Percentiles rank a stretch among this genome's conserved stretches.
phyloP scores from a whole-genome alignment of 2,888 invertebrate genomes.

The Synanthedon tipuliformis region DNA sequence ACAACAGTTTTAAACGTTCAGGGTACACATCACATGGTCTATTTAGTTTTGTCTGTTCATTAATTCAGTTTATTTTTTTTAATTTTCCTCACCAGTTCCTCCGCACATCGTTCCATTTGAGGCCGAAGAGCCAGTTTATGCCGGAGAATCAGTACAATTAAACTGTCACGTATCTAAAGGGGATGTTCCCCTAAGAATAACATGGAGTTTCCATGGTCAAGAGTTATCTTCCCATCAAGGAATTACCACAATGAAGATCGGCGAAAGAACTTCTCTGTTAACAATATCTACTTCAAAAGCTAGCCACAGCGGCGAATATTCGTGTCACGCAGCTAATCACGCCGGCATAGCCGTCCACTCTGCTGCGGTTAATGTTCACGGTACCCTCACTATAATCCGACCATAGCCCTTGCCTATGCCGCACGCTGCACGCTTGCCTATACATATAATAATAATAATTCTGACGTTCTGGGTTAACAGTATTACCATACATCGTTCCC shows the following conservation, averaged over 20 bases:
- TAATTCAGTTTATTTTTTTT: constrained; percentile 23
- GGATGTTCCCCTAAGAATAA: constrained; percentile 77
- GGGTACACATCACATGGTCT: constrained; percentile 63
- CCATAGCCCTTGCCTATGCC: constrained; percentile 34
- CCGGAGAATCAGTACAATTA: constrained; percentile 74
- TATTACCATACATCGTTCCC: constrained; percentile 75
- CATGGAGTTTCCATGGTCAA: constrained; percentile 79
- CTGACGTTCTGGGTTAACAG: constrained; percentile 68
- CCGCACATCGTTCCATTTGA: constrained; percentile 74
- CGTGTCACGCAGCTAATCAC: constrained; percentile 75
- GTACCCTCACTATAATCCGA: constrained; percentile 48
- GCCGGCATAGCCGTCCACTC: constrained; percentile 75
- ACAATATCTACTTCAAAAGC: constrained; percentile 74
- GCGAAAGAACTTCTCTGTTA: constrained; percentile 74
- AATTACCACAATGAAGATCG: constrained; percentile 70
- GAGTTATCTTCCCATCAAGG: constrained; percentile 66
- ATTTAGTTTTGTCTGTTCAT: constrained; percentile 25
- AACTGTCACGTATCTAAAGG: constrained; percentile 75
- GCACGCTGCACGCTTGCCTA: constrained; percentile 65
- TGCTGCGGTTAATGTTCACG: constrained; percentile 75
- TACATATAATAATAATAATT: constrained; percentile 34
- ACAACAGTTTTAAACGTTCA: constrained; percentile 74
- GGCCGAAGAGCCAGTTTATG: constrained; percentile 73
- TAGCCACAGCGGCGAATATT: constrained; percentile 78
- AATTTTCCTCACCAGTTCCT: constrained; percentile 57